Base-by-base conservation (phyloP, 2,113 vertebrate species). In the Corvus moneduloides region DNA sequence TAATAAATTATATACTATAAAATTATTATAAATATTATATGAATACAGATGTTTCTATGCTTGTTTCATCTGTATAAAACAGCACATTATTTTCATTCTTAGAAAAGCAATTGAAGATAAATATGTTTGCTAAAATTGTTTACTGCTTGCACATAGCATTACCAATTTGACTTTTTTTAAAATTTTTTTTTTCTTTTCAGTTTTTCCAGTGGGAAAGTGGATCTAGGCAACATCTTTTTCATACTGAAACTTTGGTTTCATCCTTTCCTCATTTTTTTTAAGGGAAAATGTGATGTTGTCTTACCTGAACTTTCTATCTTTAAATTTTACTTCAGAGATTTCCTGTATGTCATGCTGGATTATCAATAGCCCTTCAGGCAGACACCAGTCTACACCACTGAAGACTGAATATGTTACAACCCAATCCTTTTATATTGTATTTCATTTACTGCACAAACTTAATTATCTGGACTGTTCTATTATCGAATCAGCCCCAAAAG, bases 361-460 rank as follows among this genome's bases (percentile, higher is more conserved):
- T 94, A 82, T 73, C 85, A 95, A 67, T 10, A 84, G 33, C 26
- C 7, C 4, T 64, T 69, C 37, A 59, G 74, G 35, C 27, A 75
- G 49, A 41, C 69, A 74, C 43, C 43, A 77, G 5, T 39, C 21
- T 51, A 37, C 37, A 39, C 32, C 48, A 35, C 8, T 28, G 62
- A 74, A 88, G 39, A 88, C 43, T 74, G 68, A 22, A 14, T 63
- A 86, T 10, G 39, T 49, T 49, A 43, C 43, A 67, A 51, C 41
- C 18, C 28, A 56, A 28, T 33, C 23, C 26, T 46, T 72, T 68
- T 48, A 32, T 84, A 92, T 35, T 89, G 76, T 72, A 91, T 95
- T 94, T 92, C 62, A 75, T 66, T 96, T 88, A 87, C 67, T 26
- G 21, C 35, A 54, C 64, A 91, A 90, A 94, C 71, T 78, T 82